Evolutionary conservation across 2,797 vertebrate species (phyloP).

Genomic region (Anas acuta): DNA sequence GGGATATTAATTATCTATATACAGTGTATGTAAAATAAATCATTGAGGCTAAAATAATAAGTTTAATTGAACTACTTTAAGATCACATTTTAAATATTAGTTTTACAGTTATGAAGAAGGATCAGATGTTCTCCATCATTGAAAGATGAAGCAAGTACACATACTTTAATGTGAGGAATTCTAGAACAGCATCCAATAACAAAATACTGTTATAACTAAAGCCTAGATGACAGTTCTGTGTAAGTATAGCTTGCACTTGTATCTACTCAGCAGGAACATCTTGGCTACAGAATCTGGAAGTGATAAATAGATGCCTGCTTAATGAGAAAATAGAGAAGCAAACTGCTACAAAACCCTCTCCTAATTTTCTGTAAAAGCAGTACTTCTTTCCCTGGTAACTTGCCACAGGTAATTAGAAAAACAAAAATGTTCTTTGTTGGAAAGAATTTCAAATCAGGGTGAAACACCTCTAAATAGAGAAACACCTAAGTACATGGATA

Average conservation of each 20-base stretch:
- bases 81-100: background rate
- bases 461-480: background rate
- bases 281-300: background rate
- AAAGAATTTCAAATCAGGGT: background rate
- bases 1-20: background rate
- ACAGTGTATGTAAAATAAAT: background rate
- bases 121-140: background rate
- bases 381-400: background rate
- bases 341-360: background rate
- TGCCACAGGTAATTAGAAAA: background rate
- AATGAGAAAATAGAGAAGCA: background rate
- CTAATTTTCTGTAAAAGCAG: background rate
- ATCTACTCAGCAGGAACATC: background rate
- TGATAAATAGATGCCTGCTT: background rate
- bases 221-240: background rate
- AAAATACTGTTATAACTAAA: background rate
- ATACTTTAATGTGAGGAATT: background rate
- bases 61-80: background rate
- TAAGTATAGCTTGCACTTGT: background rate
- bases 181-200: background rate
- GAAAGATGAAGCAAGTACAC: background rate
- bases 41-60: background rate
- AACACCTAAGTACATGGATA: background rate
- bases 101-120: background rate
- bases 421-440: background rate